phyloP scores from a whole-genome alignment of 1,140 invertebrate species.

The Cryptotermes secundus region DNA sequence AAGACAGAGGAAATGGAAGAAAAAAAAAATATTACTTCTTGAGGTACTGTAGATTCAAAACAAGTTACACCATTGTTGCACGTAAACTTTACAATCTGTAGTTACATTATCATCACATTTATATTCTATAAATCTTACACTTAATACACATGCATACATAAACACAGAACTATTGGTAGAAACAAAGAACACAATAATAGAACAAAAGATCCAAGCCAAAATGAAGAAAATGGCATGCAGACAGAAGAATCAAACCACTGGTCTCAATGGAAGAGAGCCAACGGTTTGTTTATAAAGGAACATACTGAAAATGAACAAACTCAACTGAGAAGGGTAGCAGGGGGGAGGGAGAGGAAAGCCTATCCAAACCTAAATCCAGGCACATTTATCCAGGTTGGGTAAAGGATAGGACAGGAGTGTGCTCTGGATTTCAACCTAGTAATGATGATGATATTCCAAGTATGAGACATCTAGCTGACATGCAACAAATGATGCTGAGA shows the following conservation, averaged over 20 bases:
- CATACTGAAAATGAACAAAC: not conserved
- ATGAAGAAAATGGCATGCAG: not conserved
- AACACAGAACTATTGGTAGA: not conserved
- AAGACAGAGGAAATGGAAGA: too few species aligned
- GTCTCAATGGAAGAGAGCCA: not conserved
- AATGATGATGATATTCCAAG: not conserved
- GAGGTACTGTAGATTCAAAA: too few species aligned
- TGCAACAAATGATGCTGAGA: not conserved
- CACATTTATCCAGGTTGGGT: not conserved
- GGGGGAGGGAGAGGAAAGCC: not conserved
- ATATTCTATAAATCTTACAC: not conserved
- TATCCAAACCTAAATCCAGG: constrained; percentile 4
- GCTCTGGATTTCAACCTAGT: not conserved
- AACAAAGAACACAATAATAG: not conserved
- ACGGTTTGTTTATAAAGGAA: not conserved
- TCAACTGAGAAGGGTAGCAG: not conserved
- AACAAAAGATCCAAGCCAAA: not conserved
- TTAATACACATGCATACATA: not conserved
- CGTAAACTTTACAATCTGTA: not conserved
- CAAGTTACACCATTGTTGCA: not conserved
- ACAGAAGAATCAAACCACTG: not conserved
- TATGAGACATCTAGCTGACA: not conserved
- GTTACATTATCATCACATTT: not conserved
- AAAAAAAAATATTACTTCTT: too few species aligned
- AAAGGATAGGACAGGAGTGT: not conserved